Base-by-base conservation (phyloP, 2,797 vertebrate genomes). In the Erethizon dorsatum region DNA sequence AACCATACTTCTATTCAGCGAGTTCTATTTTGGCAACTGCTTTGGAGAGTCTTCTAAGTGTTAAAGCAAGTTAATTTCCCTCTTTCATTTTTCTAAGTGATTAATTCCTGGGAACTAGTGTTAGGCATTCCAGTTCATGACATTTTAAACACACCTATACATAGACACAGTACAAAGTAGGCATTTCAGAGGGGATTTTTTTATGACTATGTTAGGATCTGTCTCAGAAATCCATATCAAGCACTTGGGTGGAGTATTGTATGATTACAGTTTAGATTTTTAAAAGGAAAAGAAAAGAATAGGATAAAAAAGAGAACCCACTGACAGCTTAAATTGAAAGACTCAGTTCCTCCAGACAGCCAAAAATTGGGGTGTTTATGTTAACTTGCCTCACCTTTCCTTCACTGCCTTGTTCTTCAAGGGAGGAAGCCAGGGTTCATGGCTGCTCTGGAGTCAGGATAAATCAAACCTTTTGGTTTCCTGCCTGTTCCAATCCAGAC, bases 141-240 rank as follows among this genome's bases (percentile, higher is more conserved):
- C 98, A 96, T 90, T 96, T 97, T 92, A 77, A 97, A 96, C 96
- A 96, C 97, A 98, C 97, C 97, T 97, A 97, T 96, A 98, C 94
- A 91, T 54, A 95, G 96, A 83, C 95, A 69, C 71, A 71, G 96
- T 92, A 96, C 95, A 95, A 95, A 97, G 97, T 97, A 87, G 95
- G 88, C 88, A 77, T 95, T 97, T 95, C 90, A 54, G 86, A 94
- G 54, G 92, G 65, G 69, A 67, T 77, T 71, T 95, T 92, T 95
- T 97, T 96, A 75, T 96, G 94, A 95, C 90, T 96, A 84, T 97
- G 97, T 96, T 97, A 96, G 96, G 97, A 92, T 98, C 90, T 97
- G 94, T 94, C 95, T 97, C 95, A 85, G 96, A 95, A 97, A 96
- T 93, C 92, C 69, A 54, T 95, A 97, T 95, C 87, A 84, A 90